Percentiles rank a stretch among this genome's conserved stretches.
Evolutionary conservation across 2,888 invertebrate species (phyloP).

Genomic region (Drosophila lutescens): DNA sequence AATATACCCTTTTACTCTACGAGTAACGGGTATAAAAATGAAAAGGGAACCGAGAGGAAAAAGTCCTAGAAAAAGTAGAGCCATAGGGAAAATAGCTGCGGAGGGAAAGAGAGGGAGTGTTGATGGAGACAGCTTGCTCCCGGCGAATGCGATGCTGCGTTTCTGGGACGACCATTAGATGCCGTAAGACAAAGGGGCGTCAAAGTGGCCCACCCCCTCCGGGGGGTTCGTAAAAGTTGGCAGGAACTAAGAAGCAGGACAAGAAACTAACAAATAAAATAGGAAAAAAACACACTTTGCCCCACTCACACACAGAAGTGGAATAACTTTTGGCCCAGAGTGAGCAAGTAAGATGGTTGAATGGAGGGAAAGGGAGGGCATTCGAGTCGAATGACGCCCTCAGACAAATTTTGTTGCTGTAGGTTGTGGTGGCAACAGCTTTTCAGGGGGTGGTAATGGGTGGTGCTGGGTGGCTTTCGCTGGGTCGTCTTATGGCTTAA

Average conservation of each 20-base stretch:
- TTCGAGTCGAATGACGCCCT: slow-evolving; percentile 58
- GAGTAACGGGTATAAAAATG: too few relatives aligned
- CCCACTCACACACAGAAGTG: slow-evolving; percentile 17
- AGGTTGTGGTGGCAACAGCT: slow-evolving; percentile 73
- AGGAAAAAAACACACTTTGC: slow-evolving; percentile 19
- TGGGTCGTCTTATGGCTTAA: slow-evolving; percentile 71
- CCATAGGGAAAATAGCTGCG: slow-evolving; percentile 1
- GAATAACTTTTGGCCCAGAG: slow-evolving; percentile 17
- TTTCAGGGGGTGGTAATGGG: slow-evolving; percentile 13
- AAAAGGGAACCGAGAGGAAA: slow-evolving; percentile 22
- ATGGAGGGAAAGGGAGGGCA: slow-evolving; percentile 16
- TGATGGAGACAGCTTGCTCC: slow-evolving; percentile 13
- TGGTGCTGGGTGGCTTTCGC: slow-evolving; percentile 17
- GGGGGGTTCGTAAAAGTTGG: slow-evolving; percentile 30
- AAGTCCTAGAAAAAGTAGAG: slow-evolving; percentile 28
- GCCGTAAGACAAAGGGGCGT: slow-evolving; percentile 51
- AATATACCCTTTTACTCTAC: too few relatives aligned
- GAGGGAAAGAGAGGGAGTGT: slow-evolving; percentile 6
- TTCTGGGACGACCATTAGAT: slow-evolving; percentile 31
- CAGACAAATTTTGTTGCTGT: slow-evolving; percentile 82
- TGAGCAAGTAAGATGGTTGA: neutral
- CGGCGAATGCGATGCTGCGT: slow-evolving; percentile 22
- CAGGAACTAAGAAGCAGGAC: slow-evolving; percentile 21
- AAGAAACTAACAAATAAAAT: slow-evolving; percentile 37
- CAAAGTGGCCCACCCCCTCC: slow-evolving; percentile 8